These are phyloP conservation scores for Apteryx owenii DNA, from an alignment of 2,113 vertebrate genomes.

Conservation along the genomic window DNA sequence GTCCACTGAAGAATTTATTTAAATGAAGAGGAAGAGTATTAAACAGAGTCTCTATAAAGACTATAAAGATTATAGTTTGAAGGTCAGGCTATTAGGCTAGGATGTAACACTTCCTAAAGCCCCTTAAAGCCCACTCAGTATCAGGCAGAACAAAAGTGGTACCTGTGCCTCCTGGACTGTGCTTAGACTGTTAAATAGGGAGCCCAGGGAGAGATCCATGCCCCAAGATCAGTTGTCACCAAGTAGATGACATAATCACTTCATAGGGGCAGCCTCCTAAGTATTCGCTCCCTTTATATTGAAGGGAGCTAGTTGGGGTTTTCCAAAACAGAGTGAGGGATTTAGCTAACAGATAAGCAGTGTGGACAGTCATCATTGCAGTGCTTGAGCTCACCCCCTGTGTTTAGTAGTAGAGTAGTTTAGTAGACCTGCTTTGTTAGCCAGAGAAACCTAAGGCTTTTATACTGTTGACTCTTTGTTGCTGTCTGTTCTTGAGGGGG, in stretches of 20 bases:
- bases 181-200: not conserved
- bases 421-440: not conserved
- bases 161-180: not conserved
- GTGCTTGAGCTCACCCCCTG: fast-evolving
- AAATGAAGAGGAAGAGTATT: not conserved
- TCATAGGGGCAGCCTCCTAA: not conserved
- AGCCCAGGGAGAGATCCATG: not conserved
- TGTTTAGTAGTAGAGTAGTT: not conserved
- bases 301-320: not conserved
- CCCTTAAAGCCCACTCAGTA: not conserved
- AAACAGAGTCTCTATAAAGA: not conserved
- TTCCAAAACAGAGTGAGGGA: not conserved
- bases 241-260: not conserved
- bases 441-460: not conserved
- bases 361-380: not conserved
- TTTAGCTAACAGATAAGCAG: not conserved
- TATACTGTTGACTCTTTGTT: not conserved
- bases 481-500: not conserved
- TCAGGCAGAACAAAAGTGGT: not conserved
- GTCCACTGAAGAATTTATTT: not conserved
- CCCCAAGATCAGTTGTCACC: not conserved
- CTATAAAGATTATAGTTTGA: not conserved
- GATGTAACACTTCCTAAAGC: not conserved
- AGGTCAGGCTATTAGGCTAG: not conserved
- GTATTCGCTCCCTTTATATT: not conserved